Base-by-base conservation (phyloP, 2,797 vertebrate species). In the Artibeus lituratus region DNA sequence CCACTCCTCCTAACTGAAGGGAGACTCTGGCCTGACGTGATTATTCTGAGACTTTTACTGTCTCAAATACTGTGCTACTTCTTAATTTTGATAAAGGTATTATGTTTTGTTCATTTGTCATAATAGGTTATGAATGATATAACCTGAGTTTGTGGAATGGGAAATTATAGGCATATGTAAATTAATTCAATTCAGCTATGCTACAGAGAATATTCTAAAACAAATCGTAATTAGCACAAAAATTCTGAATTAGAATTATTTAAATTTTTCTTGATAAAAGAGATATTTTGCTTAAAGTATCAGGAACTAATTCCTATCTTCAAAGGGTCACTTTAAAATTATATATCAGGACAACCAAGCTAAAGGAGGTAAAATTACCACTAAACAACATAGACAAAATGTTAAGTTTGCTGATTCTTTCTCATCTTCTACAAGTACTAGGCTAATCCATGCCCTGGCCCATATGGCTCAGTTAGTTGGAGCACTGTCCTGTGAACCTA, bases 201-300 rank as follows among this genome's bases (percentile, higher is more conserved):
- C 29, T 83, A 32, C 12, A 81, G 77, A 57, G 19, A 0, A 44
- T 6, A 44, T 7, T n/a, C 57, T 91, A 49, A 76, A 94, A 77
- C 59, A 57, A 35, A 57, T 37, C 22, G 57, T 90, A 89, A 87
- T 9, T 22, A 90, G 47, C n/a, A 92, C 10, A 67, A 53, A 87
- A 92, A 67, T 74, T 91, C 53, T 87, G 6, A 97, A n/a, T 93
- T 95, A 57, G 96, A 96, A 86, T 51, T 91, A 76, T 47, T 42
- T 35, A 93, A 44, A 35, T 57, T 92, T 91, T 81, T 76, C 88
- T 94, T 91, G 26, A 88, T 53, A 32, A 93, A 97, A 96, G n/a
- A 72, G 73, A 85, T 62, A 37, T 21, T 83, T 83, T 62, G 59
- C 26, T 91, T 39, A 95, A 65, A 83, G 57, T 86, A 94, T 90